Evolutionary conservation across 2,797 vertebrate species (phyloP), one percentile per base, ranked within the genome.

Genomic region (Argentina silus): DNA sequence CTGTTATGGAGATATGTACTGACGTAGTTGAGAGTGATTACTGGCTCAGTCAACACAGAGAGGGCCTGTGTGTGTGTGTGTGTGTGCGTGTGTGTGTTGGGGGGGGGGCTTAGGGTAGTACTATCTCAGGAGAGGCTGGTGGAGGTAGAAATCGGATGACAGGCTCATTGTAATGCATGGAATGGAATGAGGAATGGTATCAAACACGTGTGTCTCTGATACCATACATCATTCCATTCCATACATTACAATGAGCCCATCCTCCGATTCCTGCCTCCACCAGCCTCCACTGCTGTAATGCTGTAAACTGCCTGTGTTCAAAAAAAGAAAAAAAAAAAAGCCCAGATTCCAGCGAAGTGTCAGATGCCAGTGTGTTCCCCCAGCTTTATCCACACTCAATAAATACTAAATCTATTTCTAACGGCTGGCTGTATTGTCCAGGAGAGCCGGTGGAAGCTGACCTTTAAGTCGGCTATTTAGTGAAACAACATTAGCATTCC

Each of bases 401-500:
- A 88, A 90, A 85, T 82, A 87, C 80, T 73, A 87, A 87, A 91
- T 90, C 82, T 86, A 82, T 86, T 91, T 89, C 80, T 57, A 89
- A 85, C 81, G 78, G 80, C 70, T 67, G 67, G 12, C 65, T 63
- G 69, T 76, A 86, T 88, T 89, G 90, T 86, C 83, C 82, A 55
- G 27, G 79, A 80, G 80, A 69, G 45, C 59, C 69, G 75, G 85
- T 85, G 73, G 84, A 85, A 78, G 81, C 82, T 91, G 92, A 94
- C 90, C 90, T 92, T 90, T 89, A 82, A 89, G 90, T 90, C 84
- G 90, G 90, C 88, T 88, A 92, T 93, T 93, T 92, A 90, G 90
- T 83, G 67, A 91, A 92, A 92, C 90, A 89, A 92, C 89, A 91
- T 91, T 89, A 92, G 93, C 92, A 93, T 92, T 92, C 92, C 89